A percentile compares a stretch with the other conserved stretches of the same genome.
Conservation (phyloP, 2,888 invertebrate species). For the Morpho deidamia region DNA sequence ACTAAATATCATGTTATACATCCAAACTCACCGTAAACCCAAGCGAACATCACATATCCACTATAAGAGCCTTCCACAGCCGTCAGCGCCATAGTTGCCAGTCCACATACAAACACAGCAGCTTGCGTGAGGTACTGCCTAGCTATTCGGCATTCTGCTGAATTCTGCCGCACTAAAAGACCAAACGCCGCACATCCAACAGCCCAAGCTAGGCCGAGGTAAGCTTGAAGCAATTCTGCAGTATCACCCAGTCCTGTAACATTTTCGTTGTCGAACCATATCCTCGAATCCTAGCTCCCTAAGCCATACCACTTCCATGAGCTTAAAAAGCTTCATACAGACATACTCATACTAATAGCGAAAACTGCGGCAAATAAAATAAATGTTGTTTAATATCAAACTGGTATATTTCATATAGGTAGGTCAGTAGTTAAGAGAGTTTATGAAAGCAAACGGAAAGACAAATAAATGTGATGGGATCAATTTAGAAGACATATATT, state of each 20-base stretch:
- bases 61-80: conserved; percentile 87
- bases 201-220: conserved; percentile 90
- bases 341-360: too few relatives aligned
- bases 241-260: conserved; percentile 75
- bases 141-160: conserved; percentile 90
- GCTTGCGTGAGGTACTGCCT: conserved; percentile 91
- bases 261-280: background rate
- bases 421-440: too few relatives aligned
- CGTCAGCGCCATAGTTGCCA: conserved; percentile 87
- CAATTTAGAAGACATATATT: too few relatives aligned
- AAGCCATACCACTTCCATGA: too few relatives aligned
- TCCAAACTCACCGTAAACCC: conserved; percentile 83
- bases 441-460: too few relatives aligned
- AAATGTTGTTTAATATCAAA: too few relatives aligned
- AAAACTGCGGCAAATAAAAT: too few relatives aligned
- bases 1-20: background rate
- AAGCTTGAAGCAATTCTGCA: conserved; percentile 83
- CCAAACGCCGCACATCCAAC: conserved; percentile 90
- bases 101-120: conserved; percentile 86
- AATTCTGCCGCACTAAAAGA: conserved; percentile 88
- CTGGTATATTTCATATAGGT: too few relatives aligned
- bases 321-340: too few relatives aligned
- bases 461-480: too few relatives aligned
- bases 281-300: too few relatives aligned
- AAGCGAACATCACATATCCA: conserved; percentile 88